Conservation (phyloP, 2,888 invertebrate genomes). For the Electrophaes corylata region DNA sequence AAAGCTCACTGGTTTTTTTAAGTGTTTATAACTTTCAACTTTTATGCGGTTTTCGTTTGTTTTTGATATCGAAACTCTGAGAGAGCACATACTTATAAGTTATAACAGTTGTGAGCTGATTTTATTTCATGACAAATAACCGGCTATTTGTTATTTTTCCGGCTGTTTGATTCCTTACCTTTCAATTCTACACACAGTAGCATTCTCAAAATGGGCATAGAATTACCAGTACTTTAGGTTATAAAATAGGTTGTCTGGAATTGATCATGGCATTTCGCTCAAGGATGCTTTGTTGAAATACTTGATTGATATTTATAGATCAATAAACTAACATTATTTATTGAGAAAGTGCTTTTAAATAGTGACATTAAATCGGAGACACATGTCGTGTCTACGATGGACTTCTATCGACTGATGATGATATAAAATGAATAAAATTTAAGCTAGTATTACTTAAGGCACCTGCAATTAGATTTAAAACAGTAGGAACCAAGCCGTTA, state of each 20-base stretch:
- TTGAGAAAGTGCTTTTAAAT: slow-evolving; percentile 10
- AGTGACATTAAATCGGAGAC: background rate
- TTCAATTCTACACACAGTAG: slow-evolving; percentile 39
- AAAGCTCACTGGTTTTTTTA: too few species aligned
- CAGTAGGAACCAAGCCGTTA: too few species aligned
- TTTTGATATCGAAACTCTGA: too few species aligned
- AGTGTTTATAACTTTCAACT: too few species aligned
- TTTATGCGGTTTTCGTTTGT: too few species aligned
- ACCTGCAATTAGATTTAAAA: too few species aligned
- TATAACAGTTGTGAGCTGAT: too few species aligned
- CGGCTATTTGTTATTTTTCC: background rate
- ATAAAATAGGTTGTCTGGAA: slow-evolving; percentile 67
- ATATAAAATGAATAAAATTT: background rate
- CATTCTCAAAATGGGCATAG: slow-evolving; percentile 73
- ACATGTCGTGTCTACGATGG: background rate
- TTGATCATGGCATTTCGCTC: slow-evolving; percentile 73
- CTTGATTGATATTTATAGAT: slow-evolving; percentile 26
- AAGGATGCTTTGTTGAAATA: slow-evolving; percentile 51
- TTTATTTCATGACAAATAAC: background rate
- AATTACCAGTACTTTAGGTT: slow-evolving; percentile 62
- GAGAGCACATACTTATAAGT: too few species aligned
- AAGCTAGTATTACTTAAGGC: too few species aligned
- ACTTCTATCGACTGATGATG: background rate
- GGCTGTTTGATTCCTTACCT: background rate
- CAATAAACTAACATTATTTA: slow-evolving; percentile 24